Percentiles rank a stretch among this genome's conserved stretches.
These are phyloP conservation scores for Xanthorhoe spadicearia DNA, from an alignment of 2,888 invertebrate species.

Conservation along the genomic window DNA sequence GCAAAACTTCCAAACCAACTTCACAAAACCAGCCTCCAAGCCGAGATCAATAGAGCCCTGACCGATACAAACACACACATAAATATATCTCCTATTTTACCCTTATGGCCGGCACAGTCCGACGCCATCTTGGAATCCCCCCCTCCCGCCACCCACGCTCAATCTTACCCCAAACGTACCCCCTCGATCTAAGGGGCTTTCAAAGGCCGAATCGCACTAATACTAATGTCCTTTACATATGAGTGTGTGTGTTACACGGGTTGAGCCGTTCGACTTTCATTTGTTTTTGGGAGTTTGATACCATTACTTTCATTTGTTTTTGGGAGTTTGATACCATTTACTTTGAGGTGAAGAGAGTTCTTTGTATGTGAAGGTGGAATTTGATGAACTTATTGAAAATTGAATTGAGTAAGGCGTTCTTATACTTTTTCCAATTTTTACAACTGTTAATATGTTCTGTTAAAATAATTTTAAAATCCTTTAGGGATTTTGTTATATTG, in stretches of 20 bases:
- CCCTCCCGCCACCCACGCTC: slow-evolving; percentile 75
- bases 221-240: slow-evolving; percentile 79
- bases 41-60: slow-evolving; percentile 73
- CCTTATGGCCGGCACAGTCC: slow-evolving; percentile 83
- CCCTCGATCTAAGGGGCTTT: slow-evolving; percentile 82
- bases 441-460: too few relatives aligned
- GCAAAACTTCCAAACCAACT: slow-evolving; percentile 6
- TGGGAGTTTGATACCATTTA: slow-evolving; percentile 34
- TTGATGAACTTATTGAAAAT: background rate
- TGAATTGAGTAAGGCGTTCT: background rate
- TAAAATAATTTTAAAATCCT: background rate
- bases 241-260: slow-evolving; percentile 41
- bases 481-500: background rate
- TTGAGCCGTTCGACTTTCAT: slow-evolving; percentile 43
- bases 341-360: slow-evolving; percentile 9
- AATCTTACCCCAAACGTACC: slow-evolving; percentile 81
- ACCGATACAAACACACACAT: slow-evolving; percentile 76
- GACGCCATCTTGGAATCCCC: slow-evolving; percentile 80
- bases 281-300: slow-evolving; percentile 41
- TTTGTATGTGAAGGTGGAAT: background rate
- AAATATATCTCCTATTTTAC: slow-evolving; percentile 81
- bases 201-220: slow-evolving; percentile 83
- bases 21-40: slow-evolving; percentile 11
- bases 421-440: too few relatives aligned
- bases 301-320: slow-evolving; percentile 42